Conservation (phyloP, 2,797 vertebrate species). For the Manis pentadactyla region DNA sequence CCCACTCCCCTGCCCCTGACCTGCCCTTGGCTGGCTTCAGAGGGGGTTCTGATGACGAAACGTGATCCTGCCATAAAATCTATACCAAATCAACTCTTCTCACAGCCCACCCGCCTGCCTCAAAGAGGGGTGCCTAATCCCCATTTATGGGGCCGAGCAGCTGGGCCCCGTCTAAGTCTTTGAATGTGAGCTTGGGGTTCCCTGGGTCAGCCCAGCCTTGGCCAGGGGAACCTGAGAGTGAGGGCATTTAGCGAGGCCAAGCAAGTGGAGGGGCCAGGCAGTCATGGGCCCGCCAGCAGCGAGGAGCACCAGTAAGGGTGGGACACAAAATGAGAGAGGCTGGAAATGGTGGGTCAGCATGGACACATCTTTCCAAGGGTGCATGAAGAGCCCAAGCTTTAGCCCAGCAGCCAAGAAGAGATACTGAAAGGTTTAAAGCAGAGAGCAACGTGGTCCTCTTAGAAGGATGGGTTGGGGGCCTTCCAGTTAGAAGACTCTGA, state of each 20-base stretch:
- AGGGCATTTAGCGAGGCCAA: conserved; percentile 25
- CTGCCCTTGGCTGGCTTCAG: conserved; percentile 81
- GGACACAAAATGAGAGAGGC: background rate
- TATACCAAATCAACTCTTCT: conserved; percentile 77
- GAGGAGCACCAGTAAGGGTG: background rate
- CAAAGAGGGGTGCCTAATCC: conserved; percentile 81
- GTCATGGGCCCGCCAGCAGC: background rate
- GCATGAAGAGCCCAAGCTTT: background rate
- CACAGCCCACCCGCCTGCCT: conserved; percentile 80
- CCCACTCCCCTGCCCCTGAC: conserved; percentile 80
- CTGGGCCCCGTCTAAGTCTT: conserved; percentile 76
- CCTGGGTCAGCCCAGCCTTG: conserved; percentile 55
- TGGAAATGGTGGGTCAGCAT: background rate
- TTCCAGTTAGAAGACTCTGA: background rate
- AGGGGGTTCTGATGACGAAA: conserved; percentile 81
- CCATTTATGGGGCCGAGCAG: conserved; percentile 79
- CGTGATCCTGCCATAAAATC: conserved; percentile 82
- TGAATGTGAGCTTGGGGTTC: conserved; percentile 80
- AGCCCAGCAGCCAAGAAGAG: background rate
- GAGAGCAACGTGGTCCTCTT: background rate
- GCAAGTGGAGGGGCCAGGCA: background rate
- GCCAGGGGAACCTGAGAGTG: conserved; percentile 74
- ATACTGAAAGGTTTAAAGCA: background rate
- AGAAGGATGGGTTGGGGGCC: background rate
- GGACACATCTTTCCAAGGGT: background rate